Conservation (phyloP, 1,140 invertebrate species). For the Pseudoatta argentina region DNA sequence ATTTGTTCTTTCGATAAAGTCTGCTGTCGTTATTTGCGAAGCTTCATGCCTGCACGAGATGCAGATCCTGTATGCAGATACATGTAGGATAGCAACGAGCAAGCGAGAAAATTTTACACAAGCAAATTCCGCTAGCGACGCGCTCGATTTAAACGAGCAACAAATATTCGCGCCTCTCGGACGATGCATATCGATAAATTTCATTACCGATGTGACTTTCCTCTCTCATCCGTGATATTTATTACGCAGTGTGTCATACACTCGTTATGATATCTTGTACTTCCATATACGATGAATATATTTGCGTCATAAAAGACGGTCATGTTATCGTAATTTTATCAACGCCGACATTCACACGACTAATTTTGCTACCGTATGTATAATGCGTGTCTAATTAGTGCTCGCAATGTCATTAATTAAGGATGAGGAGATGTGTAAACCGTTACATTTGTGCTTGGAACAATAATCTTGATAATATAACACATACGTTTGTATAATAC, state of each 20-base stretch:
- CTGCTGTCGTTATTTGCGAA: constrained; percentile 6
- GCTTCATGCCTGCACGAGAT: background rate
- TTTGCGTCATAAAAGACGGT: constrained; percentile 13
- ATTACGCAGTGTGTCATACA: constrained; percentile 26
- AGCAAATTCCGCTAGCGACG: background rate
- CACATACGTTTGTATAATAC: background rate
- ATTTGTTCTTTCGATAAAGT: constrained; percentile 58
- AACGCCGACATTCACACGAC: constrained; percentile 49
- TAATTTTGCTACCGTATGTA: constrained; percentile 16
- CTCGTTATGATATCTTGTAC: constrained; percentile 38
- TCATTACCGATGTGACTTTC: background rate
- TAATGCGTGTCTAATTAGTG: constrained; percentile 25
- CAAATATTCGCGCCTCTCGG: background rate
- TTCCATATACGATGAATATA: constrained; percentile 15
- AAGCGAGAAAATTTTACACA: constrained; percentile 30
- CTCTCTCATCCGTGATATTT: constrained; percentile 42
- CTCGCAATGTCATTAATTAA: constrained; percentile 49
- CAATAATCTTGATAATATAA: constrained; percentile 46
- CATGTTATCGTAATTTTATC: constrained; percentile 66
- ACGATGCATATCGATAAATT: constrained; percentile 42
- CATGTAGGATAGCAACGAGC: constrained; percentile 1
- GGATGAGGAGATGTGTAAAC: constrained; percentile 32
- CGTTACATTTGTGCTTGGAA: constrained; percentile 33
- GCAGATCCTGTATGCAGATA: constrained; percentile 32
- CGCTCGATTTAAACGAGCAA: no score